phyloP scores from a whole-genome alignment of 1,140 invertebrate species.

The Calephelis virginiensis region DNA sequence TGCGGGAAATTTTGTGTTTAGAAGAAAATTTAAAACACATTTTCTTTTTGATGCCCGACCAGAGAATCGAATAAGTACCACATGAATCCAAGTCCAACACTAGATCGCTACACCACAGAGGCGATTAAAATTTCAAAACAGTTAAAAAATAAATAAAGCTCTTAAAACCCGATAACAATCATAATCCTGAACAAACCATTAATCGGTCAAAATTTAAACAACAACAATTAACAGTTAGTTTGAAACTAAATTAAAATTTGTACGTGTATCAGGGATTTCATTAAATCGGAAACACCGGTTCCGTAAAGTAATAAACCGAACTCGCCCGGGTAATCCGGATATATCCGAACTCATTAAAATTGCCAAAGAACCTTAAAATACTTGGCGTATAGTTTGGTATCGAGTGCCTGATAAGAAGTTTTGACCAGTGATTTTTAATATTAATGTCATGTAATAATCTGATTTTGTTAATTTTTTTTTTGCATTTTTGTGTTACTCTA shows the following conservation, averaged over 20 bases:
- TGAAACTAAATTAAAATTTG: conserved; percentile 39
- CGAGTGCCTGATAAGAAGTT: background rate
- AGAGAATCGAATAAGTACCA: too few species aligned
- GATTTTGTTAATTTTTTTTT: too few species aligned
- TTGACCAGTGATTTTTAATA: too few species aligned
- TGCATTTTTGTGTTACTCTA: too few species aligned
- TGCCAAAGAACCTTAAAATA: conserved; percentile 32
- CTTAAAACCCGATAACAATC: conserved; percentile 6
- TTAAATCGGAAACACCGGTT: conserved; percentile 37
- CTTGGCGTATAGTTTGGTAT: background rate
- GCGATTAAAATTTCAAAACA: too few species aligned
- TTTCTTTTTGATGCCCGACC: too few species aligned
- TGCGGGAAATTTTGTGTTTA: too few species aligned
- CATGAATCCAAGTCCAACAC: too few species aligned
- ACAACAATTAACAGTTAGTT: conserved; percentile 28
- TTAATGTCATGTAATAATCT: too few species aligned
- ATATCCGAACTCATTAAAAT: conserved; percentile 46
- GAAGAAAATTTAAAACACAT: too few species aligned
- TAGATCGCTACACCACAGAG: too few species aligned
- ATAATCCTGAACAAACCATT: conserved; percentile 1
- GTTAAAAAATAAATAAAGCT: background rate
- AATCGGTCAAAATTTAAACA: conserved; percentile 26
- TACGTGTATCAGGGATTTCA: conserved; percentile 35
- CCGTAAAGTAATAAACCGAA: conserved; percentile 41
- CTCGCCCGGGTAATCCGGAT: conserved; percentile 34